phyloP scores from a whole-genome alignment of 2,113 vertebrate genomes.

The Upupa epops region DNA sequence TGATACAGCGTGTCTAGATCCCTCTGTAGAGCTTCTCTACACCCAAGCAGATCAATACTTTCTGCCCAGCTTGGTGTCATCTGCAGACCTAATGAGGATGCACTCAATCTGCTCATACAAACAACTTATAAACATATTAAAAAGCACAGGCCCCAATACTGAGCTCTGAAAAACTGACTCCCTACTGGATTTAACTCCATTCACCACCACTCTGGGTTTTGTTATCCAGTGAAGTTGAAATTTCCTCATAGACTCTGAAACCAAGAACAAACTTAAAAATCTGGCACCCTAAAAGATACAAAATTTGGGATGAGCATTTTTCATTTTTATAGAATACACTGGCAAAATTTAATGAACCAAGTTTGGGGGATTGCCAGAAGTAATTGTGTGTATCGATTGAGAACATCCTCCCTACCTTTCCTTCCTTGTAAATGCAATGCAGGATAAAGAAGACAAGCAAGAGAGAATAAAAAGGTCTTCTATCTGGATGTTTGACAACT shows the following conservation, averaged over 20 bases:
- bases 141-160: too few relatives aligned
- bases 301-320: fast-evolving
- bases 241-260: neutral
- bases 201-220: too few relatives aligned
- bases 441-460: neutral
- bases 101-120: too few relatives aligned
- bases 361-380: fast-evolving
- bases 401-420: neutral
- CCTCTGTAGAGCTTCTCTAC: too few relatives aligned
- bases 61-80: too few relatives aligned
- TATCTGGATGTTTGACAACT: neutral
- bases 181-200: too few relatives aligned
- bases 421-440: neutral
- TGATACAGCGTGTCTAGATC: too few relatives aligned
- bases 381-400: neutral
- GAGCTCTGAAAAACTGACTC: too few relatives aligned
- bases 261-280: neutral
- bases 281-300: neutral
- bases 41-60: too few relatives aligned
- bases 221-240: neutral
- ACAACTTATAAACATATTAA: too few relatives aligned
- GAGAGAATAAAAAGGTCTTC: neutral
- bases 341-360: neutral
- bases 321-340: neutral
- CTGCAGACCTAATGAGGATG: too few relatives aligned